phyloP scores from a whole-genome alignment of 2,113 vertebrate species.

The Bombycilla garrulus region DNA sequence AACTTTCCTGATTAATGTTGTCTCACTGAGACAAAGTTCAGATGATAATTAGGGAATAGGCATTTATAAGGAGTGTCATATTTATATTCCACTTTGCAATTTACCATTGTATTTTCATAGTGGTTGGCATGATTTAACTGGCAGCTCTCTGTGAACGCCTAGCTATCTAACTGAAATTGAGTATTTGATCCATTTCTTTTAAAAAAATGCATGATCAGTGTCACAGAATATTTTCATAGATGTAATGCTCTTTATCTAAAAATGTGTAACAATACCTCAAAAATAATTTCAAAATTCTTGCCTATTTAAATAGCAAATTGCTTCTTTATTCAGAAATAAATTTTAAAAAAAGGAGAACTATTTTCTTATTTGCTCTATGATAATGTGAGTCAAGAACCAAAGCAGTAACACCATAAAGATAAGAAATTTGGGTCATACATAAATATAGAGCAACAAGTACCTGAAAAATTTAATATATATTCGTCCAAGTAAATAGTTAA shows the following conservation, averaged over 20 bases:
- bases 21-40: not conserved
- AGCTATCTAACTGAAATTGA: not conserved
- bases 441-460: not conserved
- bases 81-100: not conserved
- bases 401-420: not conserved
- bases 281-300: not conserved
- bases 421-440: not conserved
- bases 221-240: not conserved
- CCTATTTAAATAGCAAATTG: not conserved
- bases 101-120: not conserved
- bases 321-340: not conserved
- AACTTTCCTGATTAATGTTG: not conserved
- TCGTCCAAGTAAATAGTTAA: not conserved
- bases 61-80: not conserved
- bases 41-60: not conserved
- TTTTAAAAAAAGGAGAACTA: not conserved
- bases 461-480: not conserved
- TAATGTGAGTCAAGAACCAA: not conserved
- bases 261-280: not conserved
- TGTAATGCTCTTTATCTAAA: not conserved
- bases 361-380: not conserved
- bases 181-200: not conserved
- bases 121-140: not conserved
- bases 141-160: not conserved
- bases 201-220: not conserved